Base-by-base conservation (phyloP, 2,888 invertebrate species). In the Conomelus anceps region DNA sequence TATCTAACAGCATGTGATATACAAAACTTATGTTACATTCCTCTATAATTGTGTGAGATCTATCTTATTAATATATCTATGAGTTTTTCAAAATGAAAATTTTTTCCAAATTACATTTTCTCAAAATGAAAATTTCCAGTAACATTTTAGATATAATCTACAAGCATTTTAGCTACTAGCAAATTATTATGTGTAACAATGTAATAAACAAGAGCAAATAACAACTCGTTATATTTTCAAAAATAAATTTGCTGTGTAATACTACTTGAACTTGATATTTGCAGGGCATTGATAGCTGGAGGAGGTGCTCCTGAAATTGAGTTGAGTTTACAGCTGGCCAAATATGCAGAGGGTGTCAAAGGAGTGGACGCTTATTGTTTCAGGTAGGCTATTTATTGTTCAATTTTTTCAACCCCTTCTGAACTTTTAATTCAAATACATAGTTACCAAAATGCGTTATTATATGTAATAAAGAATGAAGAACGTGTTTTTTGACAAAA, bases 301-400 rank as follows among this genome's bases (percentile, higher is more conserved):
- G 99, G 99, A 88, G 99, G 99, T 86, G 98, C 99, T 20, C 99
- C 99, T 4, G 99, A 99, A 94, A 99, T 98, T 91, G 98, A 99
- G 93, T 95, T 99, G 90, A 97, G 99, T 0, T 94, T 98, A 29
- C 96, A 96, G 90, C 94, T 99, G 89, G 96, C 97, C 9, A 96
- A 97, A 23, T 95, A 96, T 91, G 96, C 99, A 0, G 96, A 98
- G 92, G 96, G 96, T 0, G 95, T 98, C 84, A 96, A 96, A 89
- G 99, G 99, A 89, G 97, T 98, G 88, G 98, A 98, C 93, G 98
- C 98, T 90, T 99, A 99, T 93, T 99, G 99, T 93, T 96, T 98
- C 93, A 93, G 95, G 93, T 93, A 90, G 90, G 20, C 90, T 88
- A n/a, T 86, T 41, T 11, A 41, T 41, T 13, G 17, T 41, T 11